These are phyloP conservation scores for Rhynchopsitta pachyrhyncha DNA, from an alignment of 2,113 vertebrate genomes.

Conservation along the genomic window DNA sequence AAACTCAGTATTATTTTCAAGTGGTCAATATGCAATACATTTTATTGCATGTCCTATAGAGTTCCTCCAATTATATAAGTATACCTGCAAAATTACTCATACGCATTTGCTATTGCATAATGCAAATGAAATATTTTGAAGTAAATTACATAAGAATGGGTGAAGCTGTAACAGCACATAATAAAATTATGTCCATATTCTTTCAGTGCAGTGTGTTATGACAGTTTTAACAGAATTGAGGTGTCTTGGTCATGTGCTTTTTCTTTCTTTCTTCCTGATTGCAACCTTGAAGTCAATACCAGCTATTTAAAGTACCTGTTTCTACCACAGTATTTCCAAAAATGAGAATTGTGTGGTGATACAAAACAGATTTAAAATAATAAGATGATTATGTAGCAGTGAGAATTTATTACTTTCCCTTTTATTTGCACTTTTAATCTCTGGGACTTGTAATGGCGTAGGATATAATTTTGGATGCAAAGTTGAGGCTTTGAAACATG, in stretches of 20 bases:
- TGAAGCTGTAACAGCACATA: neutral
- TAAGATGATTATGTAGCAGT: neutral
- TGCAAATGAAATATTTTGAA: neutral
- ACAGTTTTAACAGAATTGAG: neutral
- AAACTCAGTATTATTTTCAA: neutral
- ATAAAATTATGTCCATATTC: neutral
- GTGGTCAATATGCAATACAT: neutral
- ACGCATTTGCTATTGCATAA: neutral
- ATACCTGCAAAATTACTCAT: neutral
- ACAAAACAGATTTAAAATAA: neutral
- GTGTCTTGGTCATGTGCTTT: neutral
- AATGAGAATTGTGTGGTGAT: neutral
- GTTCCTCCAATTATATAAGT: neutral
- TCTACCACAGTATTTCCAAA: neutral
- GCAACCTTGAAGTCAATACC: neutral
- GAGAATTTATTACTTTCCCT: neutral
- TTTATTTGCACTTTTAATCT: neutral
- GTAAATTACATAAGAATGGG: neutral
- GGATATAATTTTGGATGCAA: constrained; percentile 4
- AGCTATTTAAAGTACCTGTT: neutral
- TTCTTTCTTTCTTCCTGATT: neutral
- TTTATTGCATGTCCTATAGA: neutral
- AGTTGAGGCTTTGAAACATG: neutral
- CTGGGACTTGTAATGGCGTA: neutral
- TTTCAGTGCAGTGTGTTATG: neutral